These are phyloP conservation scores for Melanargia galathea DNA, from an alignment of 2,888 invertebrate genomes.

Conservation along the genomic window DNA sequence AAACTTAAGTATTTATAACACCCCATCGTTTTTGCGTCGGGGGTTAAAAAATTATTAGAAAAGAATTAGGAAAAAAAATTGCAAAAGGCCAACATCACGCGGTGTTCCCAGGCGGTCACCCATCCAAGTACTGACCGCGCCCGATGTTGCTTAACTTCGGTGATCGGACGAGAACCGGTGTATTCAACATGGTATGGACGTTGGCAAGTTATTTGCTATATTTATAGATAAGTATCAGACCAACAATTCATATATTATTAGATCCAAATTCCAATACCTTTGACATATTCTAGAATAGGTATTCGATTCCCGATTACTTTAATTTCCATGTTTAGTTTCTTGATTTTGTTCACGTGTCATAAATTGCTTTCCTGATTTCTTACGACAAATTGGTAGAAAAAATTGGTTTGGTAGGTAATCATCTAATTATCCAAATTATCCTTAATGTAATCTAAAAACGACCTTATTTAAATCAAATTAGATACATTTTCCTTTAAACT, in stretches of 20 bases:
- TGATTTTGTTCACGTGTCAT: constrained; percentile 7
- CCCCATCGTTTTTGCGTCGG: too few species aligned
- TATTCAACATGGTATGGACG: constrained; percentile 74
- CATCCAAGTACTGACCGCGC: constrained; percentile 77
- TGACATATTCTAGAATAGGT: too few species aligned
- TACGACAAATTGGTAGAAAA: neutral
- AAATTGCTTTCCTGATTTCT: constrained; percentile 5
- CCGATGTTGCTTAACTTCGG: constrained; percentile 78
- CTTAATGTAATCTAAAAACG: neutral
- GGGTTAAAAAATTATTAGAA: too few species aligned
- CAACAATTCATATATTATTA: too few species aligned
- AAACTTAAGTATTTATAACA: too few species aligned
- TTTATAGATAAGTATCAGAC: neutral
- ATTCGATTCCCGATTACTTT: too few species aligned
- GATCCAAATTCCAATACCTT: too few species aligned
- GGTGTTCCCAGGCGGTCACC: constrained; percentile 57
- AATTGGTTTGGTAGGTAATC: neutral
- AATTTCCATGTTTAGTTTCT: too few species aligned
- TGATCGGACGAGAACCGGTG: constrained; percentile 79
- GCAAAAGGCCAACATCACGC: constrained; percentile 38
- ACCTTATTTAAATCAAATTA: neutral
- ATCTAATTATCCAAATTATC: constrained; percentile 2
- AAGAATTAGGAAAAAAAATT: too few species aligned
- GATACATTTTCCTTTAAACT: neutral
- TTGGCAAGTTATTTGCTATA: constrained; percentile 40